A percentile compares a stretch with the other conserved stretches of the same genome.
Evolutionary conservation across 2,888 invertebrate species (phyloP).

Genomic region (Melipona beecheii): DNA sequence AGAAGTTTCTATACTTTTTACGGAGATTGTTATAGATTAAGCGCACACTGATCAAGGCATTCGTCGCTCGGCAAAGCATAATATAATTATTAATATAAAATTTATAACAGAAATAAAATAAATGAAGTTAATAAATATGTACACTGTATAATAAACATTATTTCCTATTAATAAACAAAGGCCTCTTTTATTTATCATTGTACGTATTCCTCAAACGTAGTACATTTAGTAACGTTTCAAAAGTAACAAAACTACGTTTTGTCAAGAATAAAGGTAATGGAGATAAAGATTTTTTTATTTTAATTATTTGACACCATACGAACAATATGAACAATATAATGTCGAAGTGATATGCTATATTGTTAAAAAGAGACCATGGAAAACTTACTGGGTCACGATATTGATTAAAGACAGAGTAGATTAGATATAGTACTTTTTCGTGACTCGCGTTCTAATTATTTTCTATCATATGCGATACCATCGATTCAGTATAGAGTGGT

Average conservation of each 20-base stretch:
- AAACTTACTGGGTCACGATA: too few relatives aligned
- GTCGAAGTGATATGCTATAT: too few relatives aligned
- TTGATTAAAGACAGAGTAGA: too few relatives aligned
- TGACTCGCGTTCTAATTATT: too few relatives aligned
- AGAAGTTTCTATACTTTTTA: slow-evolving; percentile 84
- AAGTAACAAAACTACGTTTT: background rate
- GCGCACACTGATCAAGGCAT: slow-evolving; percentile 84
- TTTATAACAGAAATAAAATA: slow-evolving; percentile 84
- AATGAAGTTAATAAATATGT: slow-evolving; percentile 84
- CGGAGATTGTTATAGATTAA: slow-evolving; percentile 84
- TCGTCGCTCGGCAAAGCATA: slow-evolving; percentile 84
- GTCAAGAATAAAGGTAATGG: background rate
- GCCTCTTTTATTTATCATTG: slow-evolving; percentile 50
- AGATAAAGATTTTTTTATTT: background rate
- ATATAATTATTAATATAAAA: slow-evolving; percentile 84
- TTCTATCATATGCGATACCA: too few relatives aligned
- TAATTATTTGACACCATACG: too few relatives aligned
- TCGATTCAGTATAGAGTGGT: too few relatives aligned
- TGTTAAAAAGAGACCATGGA: too few relatives aligned
- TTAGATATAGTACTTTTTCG: too few relatives aligned
- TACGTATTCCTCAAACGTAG: background rate
- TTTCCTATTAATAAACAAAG: slow-evolving; percentile 83
- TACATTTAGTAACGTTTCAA: background rate
- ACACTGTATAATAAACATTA: slow-evolving; percentile 84
- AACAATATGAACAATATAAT: too few relatives aligned